Base-by-base conservation (phyloP, 2,888 invertebrate genomes). In the Leptothorax acervorum region DNA sequence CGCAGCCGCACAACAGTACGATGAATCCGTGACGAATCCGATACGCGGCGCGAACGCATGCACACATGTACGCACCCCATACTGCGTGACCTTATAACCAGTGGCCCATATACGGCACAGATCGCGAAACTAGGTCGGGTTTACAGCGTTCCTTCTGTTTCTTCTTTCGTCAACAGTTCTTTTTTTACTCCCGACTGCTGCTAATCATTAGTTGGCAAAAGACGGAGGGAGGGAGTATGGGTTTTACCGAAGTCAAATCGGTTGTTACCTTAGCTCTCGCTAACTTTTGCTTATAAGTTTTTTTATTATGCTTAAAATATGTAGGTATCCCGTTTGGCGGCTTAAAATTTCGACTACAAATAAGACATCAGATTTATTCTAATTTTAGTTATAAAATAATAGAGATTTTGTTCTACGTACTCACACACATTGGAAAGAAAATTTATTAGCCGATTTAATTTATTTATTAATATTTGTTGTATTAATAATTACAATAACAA, bases 101-200 rank as follows among this genome's bases (percentile, higher is more conserved):
- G 83, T 91, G 86, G 87, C 90, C 90, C 86, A 90, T 87, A 91
- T 91, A 79, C 62, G 79, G 63, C 42, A 83, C 76, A 62, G 35
- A 35, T 79, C 68, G n/a, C 60, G 28, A 51, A 79, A 71, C 42
- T 81, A 39, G 79, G 79, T 71, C 57, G 42, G 18, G 2, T 53
- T 35, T 18, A 23, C 68, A 45, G n/a, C 12, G 6, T 6, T 35
- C 35, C 4, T 31, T 78, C 31, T n/a, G 5, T 23, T 23, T 65
- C 4, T 42, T 74, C 75, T 51, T 51, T 53, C 12, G 15, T 18
- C n/a, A 60, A 62, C 28, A 18, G n/a, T 45, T 68, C 23, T 53
- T 18, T n/a, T 4, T 31, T 51, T 18, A 55, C 53, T 55, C 23
- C 23, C n/a, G 23, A 55, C 23, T 55, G n/a, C 23, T 55, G 53